Base-by-base conservation (phyloP, 1,140 invertebrate species). In the Heliconius himera region DNA sequence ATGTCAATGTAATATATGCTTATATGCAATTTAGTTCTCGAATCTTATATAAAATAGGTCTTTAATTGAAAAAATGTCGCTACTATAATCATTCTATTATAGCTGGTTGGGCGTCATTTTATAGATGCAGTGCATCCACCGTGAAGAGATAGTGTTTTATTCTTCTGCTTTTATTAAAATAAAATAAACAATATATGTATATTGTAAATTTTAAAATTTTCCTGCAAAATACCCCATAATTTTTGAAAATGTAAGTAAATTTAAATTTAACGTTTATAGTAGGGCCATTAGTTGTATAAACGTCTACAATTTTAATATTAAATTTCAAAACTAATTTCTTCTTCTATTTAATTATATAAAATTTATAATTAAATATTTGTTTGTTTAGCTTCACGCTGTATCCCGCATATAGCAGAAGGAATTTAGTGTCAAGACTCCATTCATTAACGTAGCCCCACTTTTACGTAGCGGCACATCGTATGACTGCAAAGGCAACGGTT, bases 31-130 rank as follows among this genome's bases (percentile, higher is more conserved):
- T 60, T 60, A 60, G 54, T 56, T 8, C n/a, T 22, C 18, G 54
- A 22, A 60, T 5, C 9, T 66, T 29, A 66, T 3, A 66, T 26
- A 66, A 66, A 66, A 66, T 66, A 66, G 56, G 22, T 11, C 56
- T 66, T 66, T n/a, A 29, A 66, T 66, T 66, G 56, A 66, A 66
- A 66, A 66, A 66, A n/a, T 66, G 11, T 66, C 11, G 9, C 22
- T 3, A 9, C 9, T 4, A 26, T 29, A 66, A 66, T 66, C 56
- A 66, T 66, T 29, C 56, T 66, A 66, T 66, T 66, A 66, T 66
- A 66, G 22, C 6, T 26, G 11, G 1, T n/a, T 26, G 22, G 56
- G 56, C 22, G 56, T 26, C 22, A 66, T 29, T 29, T 26, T 66
- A 29, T 13, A 66, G 11, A 66, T 66, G 22, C 22, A 66, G n/a